A percentile compares a stretch with the other conserved stretches of the same genome.
phyloP scores from a whole-genome alignment of 2,113 vertebrate genomes.

The Progne subis region DNA sequence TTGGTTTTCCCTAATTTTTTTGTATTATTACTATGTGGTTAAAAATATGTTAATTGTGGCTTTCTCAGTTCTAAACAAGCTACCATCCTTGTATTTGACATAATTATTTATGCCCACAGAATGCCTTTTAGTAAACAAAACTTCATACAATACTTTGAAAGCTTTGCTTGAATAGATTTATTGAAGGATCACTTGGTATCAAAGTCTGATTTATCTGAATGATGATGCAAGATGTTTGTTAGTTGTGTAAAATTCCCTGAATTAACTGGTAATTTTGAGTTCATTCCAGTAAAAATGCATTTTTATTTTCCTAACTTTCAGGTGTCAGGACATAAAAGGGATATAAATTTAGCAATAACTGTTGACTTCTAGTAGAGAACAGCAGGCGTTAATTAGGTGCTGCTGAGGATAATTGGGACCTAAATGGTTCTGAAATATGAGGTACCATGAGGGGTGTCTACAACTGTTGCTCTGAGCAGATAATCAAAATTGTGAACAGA shows the following conservation, averaged over 20 bases:
- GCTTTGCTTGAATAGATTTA: not conserved
- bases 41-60: not conserved
- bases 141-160: not conserved
- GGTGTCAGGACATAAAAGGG: not conserved
- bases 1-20: not conserved
- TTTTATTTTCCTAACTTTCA: not conserved
- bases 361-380: not conserved
- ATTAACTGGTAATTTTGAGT: not conserved
- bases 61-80: not conserved
- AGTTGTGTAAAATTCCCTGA: not conserved
- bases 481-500: not conserved
- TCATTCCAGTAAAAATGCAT: not conserved
- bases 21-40: not conserved
- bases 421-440: not conserved
- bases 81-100: not conserved
- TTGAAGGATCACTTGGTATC: not conserved
- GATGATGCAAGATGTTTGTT: not conserved
- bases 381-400: not conserved
- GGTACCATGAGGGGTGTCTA: not conserved
- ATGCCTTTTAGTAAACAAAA: not conserved
- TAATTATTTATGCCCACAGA: not conserved
- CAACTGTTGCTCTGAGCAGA: not conserved
- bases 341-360: not conserved
- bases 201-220: not conserved
- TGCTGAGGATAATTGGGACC: slow-evolving; percentile 23